phyloP scores from a whole-genome alignment of 92 coral and sea anemone genomes.

The Epizoanthus rinbou region DNA sequence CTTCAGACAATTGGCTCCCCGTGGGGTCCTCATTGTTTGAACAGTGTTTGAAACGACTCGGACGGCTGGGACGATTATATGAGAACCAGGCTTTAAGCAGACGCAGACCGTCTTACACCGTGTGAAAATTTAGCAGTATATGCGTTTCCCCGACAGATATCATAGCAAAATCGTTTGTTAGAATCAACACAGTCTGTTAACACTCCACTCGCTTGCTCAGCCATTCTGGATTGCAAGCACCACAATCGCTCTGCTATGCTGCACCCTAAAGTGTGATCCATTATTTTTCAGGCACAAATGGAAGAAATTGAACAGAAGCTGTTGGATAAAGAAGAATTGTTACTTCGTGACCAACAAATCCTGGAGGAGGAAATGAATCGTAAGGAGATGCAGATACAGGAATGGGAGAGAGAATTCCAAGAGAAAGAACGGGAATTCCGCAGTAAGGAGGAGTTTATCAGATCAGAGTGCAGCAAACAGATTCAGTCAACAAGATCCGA shows the following conservation, averaged over 20 bases:
- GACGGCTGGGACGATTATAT: too few species aligned
- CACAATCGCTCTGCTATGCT: not conserved
- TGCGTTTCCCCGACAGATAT: too few species aligned
- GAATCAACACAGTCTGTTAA: too few species aligned
- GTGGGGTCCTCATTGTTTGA: too few species aligned
- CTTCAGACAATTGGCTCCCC: too few species aligned
- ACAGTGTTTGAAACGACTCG: too few species aligned
- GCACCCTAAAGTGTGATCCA: not conserved
- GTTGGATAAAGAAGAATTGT: constrained; percentile 79
- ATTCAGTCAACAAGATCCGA: constrained; percentile 64
- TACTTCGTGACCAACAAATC: constrained; percentile 75
- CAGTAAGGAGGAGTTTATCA: constrained; percentile 64
- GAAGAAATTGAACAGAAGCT: constrained; percentile 85
- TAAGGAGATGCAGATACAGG: constrained; percentile 85
- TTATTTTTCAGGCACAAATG: constrained; percentile 70
- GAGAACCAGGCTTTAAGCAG: too few species aligned
- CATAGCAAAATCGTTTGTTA: too few species aligned
- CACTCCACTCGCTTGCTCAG: too few species aligned
- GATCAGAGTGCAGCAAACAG: constrained; percentile 61
- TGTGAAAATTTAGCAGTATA: too few species aligned
- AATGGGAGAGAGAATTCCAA: constrained; percentile 95
- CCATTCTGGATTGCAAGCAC: too few species aligned
- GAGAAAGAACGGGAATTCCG: constrained; percentile 77
- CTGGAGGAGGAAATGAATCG: constrained; percentile 86
- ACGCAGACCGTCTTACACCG: too few species aligned